Base-by-base conservation (phyloP, 2,888 invertebrate genomes). In the Orthonevra nobilis region DNA sequence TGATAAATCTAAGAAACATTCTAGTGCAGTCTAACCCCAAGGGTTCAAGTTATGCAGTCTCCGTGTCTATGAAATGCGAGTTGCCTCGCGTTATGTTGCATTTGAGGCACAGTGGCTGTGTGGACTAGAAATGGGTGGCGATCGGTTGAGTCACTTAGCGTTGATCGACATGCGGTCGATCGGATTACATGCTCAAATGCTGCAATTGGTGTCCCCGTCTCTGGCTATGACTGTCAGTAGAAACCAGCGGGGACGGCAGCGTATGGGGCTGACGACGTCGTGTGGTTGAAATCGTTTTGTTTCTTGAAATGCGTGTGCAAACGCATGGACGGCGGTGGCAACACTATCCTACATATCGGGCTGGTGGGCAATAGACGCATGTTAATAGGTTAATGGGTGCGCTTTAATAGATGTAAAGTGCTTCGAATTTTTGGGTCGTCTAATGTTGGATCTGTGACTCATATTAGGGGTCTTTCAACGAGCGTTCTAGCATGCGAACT, bases 141-240 rank as follows among this genome's bases (percentile, higher is more conserved):
- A 73, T 68, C 54, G 66, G 66, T 48, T 79, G 79, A 79, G 61
- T 79, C 79, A 79, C 54, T 73, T 68, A 66, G 56, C 61, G 61
- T 50, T 68, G 66, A 79, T 79, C 73, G 79, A 79, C 79, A 68
- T 73, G 79, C 73, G 79, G 79, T 73, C 60, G 79, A 73, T 79
- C 79, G 30, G 56, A 79, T 79, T 79, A 73, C 79, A 79, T 73
- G 73, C 79, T 73, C 73, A 60, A 79, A 56, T 72, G 44, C 38
- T 28, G 52, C 60, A 34, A 48, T 14, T 58, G 40, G 40, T 50
- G 46, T 46, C 28, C 64, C 19, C n/a, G n/a, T n/a, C n/a, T n/a
- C n/a, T n/a, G 23, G 17, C 34, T 6, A 36, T 7, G 5, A 3
- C 36, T 7, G 14, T 1, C 17, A 26, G 7, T 0, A 12, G n/a